Conservation (phyloP, 2,888 invertebrate genomes). For the Platycnemis pennipes region DNA sequence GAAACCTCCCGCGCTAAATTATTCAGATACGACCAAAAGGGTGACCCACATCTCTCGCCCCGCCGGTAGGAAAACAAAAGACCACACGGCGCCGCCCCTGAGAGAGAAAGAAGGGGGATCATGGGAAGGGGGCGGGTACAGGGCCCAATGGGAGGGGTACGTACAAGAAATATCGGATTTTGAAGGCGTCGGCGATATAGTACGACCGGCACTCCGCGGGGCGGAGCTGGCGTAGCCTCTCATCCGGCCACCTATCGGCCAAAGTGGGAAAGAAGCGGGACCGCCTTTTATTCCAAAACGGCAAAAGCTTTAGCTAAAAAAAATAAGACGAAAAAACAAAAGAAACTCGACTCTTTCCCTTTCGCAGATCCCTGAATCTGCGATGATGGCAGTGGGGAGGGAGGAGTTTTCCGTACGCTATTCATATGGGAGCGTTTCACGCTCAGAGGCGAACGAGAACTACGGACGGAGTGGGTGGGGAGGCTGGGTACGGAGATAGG, state of each 20-base stretch:
- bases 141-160: not conserved
- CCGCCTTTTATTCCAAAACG: not conserved
- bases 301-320: not conserved
- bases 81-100: not conserved
- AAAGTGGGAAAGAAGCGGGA: not conserved
- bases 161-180: slow-evolving; percentile 43
- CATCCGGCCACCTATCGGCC: slow-evolving; percentile 32
- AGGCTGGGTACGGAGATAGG: not conserved
- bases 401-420: not conserved
- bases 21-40: slow-evolving; percentile 7
- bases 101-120: not conserved
- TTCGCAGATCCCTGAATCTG: too few relatives aligned
- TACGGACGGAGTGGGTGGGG: not conserved
- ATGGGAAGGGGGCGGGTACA: not conserved
- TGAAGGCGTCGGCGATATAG: not conserved
- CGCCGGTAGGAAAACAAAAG: slow-evolving; percentile 25
- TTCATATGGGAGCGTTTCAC: slow-evolving; percentile 12
- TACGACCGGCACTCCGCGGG: not conserved
- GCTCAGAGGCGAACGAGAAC: not conserved
- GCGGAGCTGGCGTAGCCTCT: not conserved
- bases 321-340: not conserved
- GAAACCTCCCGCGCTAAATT: slow-evolving; percentile 37
- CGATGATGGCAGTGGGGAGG: too few relatives aligned
- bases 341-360: not conserved
- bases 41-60: slow-evolving; percentile 51